A percentile compares a stretch with the other conserved stretches of the same genome.
These are phyloP conservation scores for Scolopax mira DNA, from an alignment of 2,113 vertebrate species.

Conservation along the genomic window DNA sequence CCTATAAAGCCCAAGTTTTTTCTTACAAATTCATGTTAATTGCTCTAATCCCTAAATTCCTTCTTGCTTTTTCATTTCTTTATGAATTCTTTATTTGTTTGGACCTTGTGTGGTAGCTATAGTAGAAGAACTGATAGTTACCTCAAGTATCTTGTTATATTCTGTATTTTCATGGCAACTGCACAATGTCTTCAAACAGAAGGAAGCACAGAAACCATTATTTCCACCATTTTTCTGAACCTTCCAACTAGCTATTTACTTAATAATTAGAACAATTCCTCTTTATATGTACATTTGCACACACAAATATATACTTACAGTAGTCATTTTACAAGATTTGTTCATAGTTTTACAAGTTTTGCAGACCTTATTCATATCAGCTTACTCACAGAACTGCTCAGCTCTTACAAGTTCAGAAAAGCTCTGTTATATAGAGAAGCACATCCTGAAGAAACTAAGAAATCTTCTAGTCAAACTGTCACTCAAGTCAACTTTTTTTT, in stretches of 20 bases:
- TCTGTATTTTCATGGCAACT: not conserved
- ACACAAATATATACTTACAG: not conserved
- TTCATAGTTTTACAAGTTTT: not conserved
- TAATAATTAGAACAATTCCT: not conserved
- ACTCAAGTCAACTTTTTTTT: not conserved
- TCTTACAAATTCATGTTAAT: not conserved
- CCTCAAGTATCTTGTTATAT: not conserved
- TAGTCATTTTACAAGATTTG: not conserved
- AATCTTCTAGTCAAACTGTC: not conserved
- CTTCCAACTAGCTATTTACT: not conserved
- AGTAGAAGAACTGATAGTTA: not conserved
- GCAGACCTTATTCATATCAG: not conserved
- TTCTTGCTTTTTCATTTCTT: not conserved
- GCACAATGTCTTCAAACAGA: not conserved
- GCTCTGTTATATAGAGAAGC: not conserved
- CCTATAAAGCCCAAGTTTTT: not conserved
- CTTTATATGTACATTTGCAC: not conserved
- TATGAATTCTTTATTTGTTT: not conserved
- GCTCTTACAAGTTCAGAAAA: not conserved
- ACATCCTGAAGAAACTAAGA: not conserved
- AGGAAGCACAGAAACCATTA: not conserved
- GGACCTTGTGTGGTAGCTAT: not conserved
- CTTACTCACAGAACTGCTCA: not conserved
- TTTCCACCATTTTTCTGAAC: not conserved
- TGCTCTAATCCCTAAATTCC: not conserved